phyloP scores from a whole-genome alignment of 2,888 invertebrate genomes.

The Baronia brevicornis region DNA sequence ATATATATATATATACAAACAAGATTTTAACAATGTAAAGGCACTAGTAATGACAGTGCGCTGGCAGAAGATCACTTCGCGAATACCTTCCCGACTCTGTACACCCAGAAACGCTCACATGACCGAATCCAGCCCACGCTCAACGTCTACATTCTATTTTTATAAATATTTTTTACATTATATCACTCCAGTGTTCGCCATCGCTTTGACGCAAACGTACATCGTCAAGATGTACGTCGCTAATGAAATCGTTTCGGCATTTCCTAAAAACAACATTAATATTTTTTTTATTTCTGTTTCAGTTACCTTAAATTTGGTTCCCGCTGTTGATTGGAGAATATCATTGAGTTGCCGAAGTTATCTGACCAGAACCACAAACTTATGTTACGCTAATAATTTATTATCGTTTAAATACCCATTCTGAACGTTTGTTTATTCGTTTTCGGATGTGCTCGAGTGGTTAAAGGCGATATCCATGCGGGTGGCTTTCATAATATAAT shows the following conservation, averaged over 20 bases:
- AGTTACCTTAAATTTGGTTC: conserved; percentile 63
- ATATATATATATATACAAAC: no score
- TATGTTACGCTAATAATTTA: conserved; percentile 63
- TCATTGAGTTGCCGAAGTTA: conserved; percentile 49
- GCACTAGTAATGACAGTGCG: conserved; percentile 47
- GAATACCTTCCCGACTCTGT: conserved; percentile 29
- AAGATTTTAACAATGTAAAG: no score
- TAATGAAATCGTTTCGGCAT: conserved; percentile 25
- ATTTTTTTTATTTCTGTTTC: conserved; percentile 49
- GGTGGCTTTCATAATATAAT: conserved; percentile 66
- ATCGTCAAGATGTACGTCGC: conserved; percentile 38
- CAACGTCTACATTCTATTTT: conserved; percentile 51
- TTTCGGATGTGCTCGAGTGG: conserved; percentile 65
- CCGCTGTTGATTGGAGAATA: conserved; percentile 54
- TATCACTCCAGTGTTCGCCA: conserved; percentile 54
- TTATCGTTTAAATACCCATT: conserved; percentile 61
- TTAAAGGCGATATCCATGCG: conserved; percentile 71
- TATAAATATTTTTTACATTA: conserved; percentile 55
- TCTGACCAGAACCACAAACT: conserved; percentile 36
- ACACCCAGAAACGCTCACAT: conserved; percentile 48
- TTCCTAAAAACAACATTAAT: conserved; percentile 29
- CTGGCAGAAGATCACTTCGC: conserved; percentile 55
- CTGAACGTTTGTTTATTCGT: conserved; percentile 56
- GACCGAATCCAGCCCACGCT: conserved; percentile 55
- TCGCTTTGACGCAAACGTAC: conserved; percentile 53